Conservation (phyloP, 2,113 vertebrate genomes). For the Lipophrys pholis region DNA sequence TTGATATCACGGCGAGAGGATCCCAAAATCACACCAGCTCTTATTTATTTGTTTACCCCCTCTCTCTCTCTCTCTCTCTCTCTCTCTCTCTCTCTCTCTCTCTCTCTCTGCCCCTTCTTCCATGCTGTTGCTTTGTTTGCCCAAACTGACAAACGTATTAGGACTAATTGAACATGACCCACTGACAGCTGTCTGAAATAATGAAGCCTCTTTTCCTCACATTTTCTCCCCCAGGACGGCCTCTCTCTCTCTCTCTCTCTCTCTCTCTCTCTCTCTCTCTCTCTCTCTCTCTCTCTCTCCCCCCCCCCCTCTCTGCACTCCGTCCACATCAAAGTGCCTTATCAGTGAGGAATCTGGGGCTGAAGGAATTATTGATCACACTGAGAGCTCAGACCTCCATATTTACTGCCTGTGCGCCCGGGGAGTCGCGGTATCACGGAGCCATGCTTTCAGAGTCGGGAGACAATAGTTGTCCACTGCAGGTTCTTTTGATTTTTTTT, state of each 20-base stretch:
- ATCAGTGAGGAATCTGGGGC: conserved; percentile 66
- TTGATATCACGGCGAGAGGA: conserved; percentile 24
- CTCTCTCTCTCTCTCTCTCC: background rate
- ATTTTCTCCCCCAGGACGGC: conserved; percentile 56
- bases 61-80: too few species aligned
- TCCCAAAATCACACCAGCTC: conserved; percentile 41
- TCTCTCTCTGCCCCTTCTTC: conserved; percentile 10
- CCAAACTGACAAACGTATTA: conserved; percentile 56
- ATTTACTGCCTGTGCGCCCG: conserved; percentile 34
- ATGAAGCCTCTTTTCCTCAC: conserved; percentile 71
- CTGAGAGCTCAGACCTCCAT: conserved; percentile 54
- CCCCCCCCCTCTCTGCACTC: conserved; percentile 10
- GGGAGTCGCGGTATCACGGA: conserved; percentile 33
- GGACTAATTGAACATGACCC: conserved; percentile 63
- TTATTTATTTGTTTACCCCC: conserved; percentile 18
- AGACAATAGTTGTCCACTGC: conserved; percentile 2
- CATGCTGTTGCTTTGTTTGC: conserved; percentile 55
- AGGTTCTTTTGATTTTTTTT: background rate
- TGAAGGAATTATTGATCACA: conserved; percentile 74
- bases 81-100: background rate
- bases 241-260: conserved; percentile 21
- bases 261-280: too few species aligned
- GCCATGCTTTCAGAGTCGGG: conserved; percentile 54
- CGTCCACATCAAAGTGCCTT: conserved; percentile 73
- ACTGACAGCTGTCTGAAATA: conserved; percentile 71